phyloP scores from a whole-genome alignment of 2,113 vertebrate species.

The Alces alces region DNA sequence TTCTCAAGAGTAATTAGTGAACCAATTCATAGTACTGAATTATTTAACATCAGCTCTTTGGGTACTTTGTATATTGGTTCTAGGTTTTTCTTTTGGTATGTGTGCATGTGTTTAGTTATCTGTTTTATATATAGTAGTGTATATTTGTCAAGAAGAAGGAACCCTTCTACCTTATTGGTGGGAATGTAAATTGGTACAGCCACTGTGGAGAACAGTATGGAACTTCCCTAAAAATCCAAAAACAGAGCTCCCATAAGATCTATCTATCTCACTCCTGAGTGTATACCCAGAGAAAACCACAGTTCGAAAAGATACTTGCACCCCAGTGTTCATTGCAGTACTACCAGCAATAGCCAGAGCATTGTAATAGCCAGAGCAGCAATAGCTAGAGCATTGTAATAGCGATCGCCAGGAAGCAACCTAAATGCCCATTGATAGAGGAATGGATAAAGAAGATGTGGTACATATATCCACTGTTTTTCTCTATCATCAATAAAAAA shows the following conservation, averaged over 20 bases:
- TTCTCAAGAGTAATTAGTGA: background rate
- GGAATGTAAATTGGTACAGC: background rate
- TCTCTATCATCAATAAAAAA: background rate
- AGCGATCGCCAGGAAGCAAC: background rate
- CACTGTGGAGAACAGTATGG: background rate
- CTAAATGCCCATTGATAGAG: background rate
- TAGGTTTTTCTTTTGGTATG: background rate
- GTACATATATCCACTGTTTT: background rate
- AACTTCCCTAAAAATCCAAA: background rate
- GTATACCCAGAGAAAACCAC: background rate
- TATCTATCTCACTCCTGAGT: background rate
- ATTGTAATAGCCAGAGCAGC: background rate
- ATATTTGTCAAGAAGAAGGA: background rate
- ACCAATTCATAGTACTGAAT: background rate
- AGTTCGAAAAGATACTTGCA: background rate
- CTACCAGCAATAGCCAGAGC: background rate
- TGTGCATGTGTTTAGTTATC: background rate
- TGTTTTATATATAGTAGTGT: background rate
- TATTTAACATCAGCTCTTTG: background rate
- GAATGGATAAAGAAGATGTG: background rate
- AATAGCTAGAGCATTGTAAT: background rate
- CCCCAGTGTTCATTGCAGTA: background rate
- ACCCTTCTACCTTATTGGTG: background rate
- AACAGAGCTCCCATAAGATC: background rate
- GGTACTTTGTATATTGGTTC: background rate